Evolutionary conservation across 2,888 invertebrate species (phyloP).

Genomic region (Creontiades dilutus): DNA sequence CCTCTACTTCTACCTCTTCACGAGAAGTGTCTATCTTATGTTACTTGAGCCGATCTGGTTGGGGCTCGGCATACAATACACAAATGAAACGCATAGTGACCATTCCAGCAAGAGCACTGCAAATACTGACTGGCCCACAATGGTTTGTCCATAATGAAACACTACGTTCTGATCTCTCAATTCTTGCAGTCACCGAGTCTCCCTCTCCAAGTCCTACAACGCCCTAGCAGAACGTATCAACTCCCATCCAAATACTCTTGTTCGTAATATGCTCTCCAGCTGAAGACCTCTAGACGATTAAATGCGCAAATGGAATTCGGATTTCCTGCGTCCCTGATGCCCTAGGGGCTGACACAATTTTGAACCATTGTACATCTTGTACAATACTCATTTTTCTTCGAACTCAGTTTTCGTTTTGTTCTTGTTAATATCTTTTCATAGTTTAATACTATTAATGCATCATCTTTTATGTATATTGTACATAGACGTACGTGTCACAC

Average conservation of each 20-base stretch:
- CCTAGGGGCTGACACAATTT: neutral
- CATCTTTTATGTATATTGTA: no score
- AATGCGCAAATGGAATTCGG: constrained; percentile 32
- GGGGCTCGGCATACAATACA: neutral
- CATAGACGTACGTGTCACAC: no score
- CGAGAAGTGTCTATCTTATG: neutral
- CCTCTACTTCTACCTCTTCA: no score
- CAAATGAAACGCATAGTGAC: constrained; percentile 35
- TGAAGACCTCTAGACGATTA: constrained; percentile 5
- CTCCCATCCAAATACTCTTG: no score
- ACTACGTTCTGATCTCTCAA: neutral
- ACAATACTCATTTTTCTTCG: no score
- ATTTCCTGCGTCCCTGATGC: constrained; percentile 23
- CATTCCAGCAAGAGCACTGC: constrained; percentile 30
- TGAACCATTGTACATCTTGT: no score
- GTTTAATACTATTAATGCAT: no score
- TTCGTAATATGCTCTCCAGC: neutral
- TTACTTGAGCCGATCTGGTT: neutral
- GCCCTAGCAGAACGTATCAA: neutral
- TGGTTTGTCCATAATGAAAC: constrained; percentile 31
- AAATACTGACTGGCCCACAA: constrained; percentile 23
- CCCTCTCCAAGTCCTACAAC: neutral
- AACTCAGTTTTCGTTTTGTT: no score
- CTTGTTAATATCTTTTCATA: no score
- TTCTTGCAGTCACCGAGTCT: neutral